Conservation (phyloP, 2,888 invertebrate species). For the Lamproptera curius region DNA sequence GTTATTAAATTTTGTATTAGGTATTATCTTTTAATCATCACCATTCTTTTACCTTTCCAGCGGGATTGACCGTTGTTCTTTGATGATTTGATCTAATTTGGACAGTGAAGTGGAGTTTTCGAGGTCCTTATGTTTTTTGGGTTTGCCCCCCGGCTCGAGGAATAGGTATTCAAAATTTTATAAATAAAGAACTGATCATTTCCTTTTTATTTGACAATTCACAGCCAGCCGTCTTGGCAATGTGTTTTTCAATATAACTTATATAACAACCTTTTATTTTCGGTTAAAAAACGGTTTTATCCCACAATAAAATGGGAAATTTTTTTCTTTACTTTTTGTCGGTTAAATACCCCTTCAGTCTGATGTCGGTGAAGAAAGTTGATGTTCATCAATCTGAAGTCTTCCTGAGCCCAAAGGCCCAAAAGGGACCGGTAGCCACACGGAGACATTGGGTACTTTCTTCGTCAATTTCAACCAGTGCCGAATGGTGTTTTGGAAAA, state of each 20-base stretch:
- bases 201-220: too few relatives aligned
- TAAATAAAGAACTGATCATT: too few relatives aligned
- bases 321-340: too few relatives aligned
- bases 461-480: conserved; percentile 64
- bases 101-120: conserved; percentile 74
- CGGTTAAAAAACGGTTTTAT: too few relatives aligned
- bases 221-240: too few relatives aligned
- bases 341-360: conserved; percentile 78
- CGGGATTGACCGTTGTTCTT: conserved; percentile 77
- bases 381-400: conserved; percentile 78
- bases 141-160: conserved; percentile 74
- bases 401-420: conserved; percentile 75
- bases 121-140: conserved; percentile 61
- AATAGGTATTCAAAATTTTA: conserved; percentile 49
- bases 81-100: conserved; percentile 74
- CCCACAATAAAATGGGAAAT: too few relatives aligned
- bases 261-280: too few relatives aligned
- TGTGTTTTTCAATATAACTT: too few relatives aligned
- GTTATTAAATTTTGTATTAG: too few relatives aligned
- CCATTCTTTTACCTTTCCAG: conserved; percentile 68
- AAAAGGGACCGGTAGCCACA: conserved; percentile 78
- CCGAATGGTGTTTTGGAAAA: conserved; percentile 77
- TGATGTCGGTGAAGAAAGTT: conserved; percentile 80
- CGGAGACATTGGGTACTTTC: conserved; percentile 75
- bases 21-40: too few relatives aligned